Conservation (phyloP, 2,888 invertebrate genomes). For the Tiliacea citrago region DNA sequence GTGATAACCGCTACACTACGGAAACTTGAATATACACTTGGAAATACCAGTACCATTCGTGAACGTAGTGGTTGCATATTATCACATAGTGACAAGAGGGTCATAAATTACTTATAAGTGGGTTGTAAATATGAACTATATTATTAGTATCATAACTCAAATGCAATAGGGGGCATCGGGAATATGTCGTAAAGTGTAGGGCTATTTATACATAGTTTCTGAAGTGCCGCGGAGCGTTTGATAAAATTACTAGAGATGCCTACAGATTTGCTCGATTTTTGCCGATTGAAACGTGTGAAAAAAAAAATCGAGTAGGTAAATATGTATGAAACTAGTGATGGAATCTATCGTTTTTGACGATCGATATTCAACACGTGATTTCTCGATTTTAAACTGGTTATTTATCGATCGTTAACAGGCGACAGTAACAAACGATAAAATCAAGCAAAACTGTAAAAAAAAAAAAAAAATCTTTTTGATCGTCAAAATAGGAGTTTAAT, state of each 20-base stretch:
- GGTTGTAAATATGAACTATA: slow-evolving; percentile 51
- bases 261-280: background rate
- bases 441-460: background rate
- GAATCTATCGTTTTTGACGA: background rate
- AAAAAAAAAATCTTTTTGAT: background rate
- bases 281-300: background rate
- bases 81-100: slow-evolving; percentile 38
- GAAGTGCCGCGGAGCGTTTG: slow-evolving; percentile 19
- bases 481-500: background rate
- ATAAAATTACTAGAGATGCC: slow-evolving; percentile 10
- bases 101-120: slow-evolving; percentile 52
- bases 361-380: background rate
- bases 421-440: background rate
- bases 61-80: rapidly evolving
- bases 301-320: background rate
- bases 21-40: slow-evolving; percentile 79
- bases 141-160: slow-evolving; percentile 44
- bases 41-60: slow-evolving; percentile 8
- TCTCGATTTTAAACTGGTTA: background rate
- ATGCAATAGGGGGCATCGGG: slow-evolving; percentile 51
- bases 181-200: slow-evolving; percentile 30
- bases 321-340: background rate
- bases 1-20: slow-evolving; percentile 95
- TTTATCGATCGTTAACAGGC: background rate
- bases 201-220: slow-evolving; percentile 41